Evolutionary conservation across 2,888 invertebrate genomes (phyloP).

Genomic region (Torymus texanus): DNA sequence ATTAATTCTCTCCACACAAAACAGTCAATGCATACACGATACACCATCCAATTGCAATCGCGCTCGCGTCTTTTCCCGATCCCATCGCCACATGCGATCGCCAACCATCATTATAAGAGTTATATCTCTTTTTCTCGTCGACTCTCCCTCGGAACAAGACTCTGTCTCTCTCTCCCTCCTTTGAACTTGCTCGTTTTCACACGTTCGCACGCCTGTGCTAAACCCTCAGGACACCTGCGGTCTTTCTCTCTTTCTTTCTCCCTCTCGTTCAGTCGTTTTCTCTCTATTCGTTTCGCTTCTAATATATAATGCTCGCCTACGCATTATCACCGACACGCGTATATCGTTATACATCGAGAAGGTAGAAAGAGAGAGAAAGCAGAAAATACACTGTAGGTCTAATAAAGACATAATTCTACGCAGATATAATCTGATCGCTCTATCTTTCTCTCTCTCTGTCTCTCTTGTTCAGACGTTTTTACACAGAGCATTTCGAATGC

Average conservation of each 20-base stretch:
- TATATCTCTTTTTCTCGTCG: neutral
- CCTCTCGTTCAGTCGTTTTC: neutral
- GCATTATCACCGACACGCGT: neutral
- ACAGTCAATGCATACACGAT: too few species aligned
- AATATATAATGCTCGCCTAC: constrained; percentile 20
- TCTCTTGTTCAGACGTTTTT: constrained; percentile 45
- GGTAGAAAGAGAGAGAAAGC: neutral
- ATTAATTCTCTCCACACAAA: too few species aligned
- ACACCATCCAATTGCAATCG: too few species aligned
- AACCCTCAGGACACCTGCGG: constrained; percentile 29
- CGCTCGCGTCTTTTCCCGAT: too few species aligned
- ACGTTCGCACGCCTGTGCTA: neutral
- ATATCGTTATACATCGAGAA: constrained; percentile 9
- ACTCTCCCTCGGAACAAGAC: neutral
- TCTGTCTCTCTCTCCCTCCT: neutral
- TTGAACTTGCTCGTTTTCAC: constrained; percentile 26
- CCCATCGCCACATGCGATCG: neutral
- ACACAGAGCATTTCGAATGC: constrained; percentile 34
- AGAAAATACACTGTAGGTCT: constrained; percentile 61
- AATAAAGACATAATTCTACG: constrained; percentile 72
- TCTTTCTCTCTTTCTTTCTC: neutral
- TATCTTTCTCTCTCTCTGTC: constrained; percentile 21
- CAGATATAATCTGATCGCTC: constrained; percentile 65
- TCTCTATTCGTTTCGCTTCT: neutral
- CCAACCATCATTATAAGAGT: constrained; percentile 15